Evolutionary conservation across 2,113 vertebrate genomes (phyloP), one percentile per base, ranked within the genome.

Genomic region (Paramisgurnus dabryanus): DNA sequence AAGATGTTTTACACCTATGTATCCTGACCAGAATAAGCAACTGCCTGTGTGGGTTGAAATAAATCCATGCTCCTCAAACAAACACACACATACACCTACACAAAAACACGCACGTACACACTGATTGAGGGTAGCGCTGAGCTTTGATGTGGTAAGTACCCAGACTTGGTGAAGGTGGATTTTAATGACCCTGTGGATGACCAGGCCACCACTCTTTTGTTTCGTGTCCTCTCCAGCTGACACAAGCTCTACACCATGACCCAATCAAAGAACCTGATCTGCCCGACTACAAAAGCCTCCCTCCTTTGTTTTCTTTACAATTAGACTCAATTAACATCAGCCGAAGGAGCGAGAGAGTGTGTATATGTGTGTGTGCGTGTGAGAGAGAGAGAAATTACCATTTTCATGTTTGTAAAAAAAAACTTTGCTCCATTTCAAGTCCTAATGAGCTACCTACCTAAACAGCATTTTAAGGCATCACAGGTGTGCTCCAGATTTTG

Each of bases 141-240:
- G 91, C 94, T 96, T 97, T 96, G 95, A 96, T 95, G 94, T 95
- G 94, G 94, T 93, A 95, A 95, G 93, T 91, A 94, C 89, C 86
- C 90, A 85, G 89, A 93, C 83, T 84, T 93, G 91, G 90, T 86
- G 91, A 91, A 91, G 90, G 87, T 91, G 82, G 88, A 86, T 64
- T 34, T 82, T 57, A 49, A 55, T 78, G 67, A 78, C 80, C 60
- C 49, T 8, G 47, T 66, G 60, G 72, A 69, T 57, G 58, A 73
- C 74, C 84, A 88, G 88, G 88, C 91, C 94, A 92, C 93, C 88
- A 86, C 84, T 64, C 67, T 50, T 67, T 78, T 78, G 76, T 78
- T 58, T 57, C 66, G n/a, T 18, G 34, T 61, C 15, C 64, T 50
- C 63, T 74, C 41, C 55, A 58, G 49, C 75, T 45, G 72, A 80